These are phyloP conservation scores for Dicranocentrus wangi DNA, from an alignment of 2,888 invertebrate genomes.

Conservation along the genomic window DNA sequence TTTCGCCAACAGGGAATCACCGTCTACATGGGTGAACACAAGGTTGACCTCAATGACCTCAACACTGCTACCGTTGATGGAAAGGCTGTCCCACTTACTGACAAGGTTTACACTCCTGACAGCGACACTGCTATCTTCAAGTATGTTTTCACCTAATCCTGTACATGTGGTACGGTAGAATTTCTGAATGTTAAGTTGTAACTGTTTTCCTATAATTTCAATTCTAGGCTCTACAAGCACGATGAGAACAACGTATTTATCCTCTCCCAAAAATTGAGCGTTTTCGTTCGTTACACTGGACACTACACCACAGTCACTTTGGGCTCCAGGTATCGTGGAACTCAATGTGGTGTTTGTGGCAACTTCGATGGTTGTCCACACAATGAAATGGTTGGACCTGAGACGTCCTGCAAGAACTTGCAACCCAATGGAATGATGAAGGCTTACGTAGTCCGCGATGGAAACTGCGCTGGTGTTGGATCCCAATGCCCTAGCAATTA, in stretches of 20 bases:
- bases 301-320: conserved; percentile 71
- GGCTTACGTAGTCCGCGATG: conserved; percentile 72
- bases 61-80: conserved; percentile 70
- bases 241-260: conserved; percentile 71
- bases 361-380: conserved; percentile 71
- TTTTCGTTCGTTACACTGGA: conserved; percentile 72
- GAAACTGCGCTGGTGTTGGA: conserved; percentile 70
- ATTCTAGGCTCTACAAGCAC: conserved; percentile 67
- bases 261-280: conserved; percentile 65
- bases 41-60: conserved; percentile 70
- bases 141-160: conserved; percentile 59
- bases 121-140: conserved; percentile 72
- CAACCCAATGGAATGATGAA: conserved; percentile 71
- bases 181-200: background rate
- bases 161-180: no score
- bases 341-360: conserved; percentile 73
- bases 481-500: conserved; percentile 34
- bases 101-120: conserved; percentile 68
- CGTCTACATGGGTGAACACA: conserved; percentile 71
- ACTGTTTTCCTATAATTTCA: background rate
- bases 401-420: conserved; percentile 68
- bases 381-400: conserved; percentile 72
- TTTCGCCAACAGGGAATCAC: conserved; percentile 69
- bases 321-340: conserved; percentile 70
- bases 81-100: conserved; percentile 65